Conservation (phyloP, 2,113 vertebrate genomes). For the Centrocercus urophasianus region DNA sequence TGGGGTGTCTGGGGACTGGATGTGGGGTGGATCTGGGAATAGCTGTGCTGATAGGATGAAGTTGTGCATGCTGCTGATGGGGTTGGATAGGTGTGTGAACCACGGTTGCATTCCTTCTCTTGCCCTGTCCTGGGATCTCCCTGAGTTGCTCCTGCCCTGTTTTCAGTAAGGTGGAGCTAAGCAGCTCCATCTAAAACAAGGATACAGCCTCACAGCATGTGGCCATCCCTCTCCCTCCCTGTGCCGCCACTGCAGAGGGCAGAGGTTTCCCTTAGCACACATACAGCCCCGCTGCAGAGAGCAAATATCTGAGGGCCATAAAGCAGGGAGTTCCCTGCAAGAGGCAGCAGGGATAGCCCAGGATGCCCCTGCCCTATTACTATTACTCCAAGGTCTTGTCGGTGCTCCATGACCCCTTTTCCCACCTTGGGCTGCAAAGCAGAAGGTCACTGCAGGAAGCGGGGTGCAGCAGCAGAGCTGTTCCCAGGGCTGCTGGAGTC, state of each 20-base stretch:
- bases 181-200: neutral
- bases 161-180: neutral
- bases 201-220: neutral
- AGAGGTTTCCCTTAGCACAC: neutral
- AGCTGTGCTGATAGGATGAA: neutral
- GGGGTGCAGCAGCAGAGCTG: no score
- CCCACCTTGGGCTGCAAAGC: no score
- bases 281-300: neutral
- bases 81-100: neutral
- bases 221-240: neutral
- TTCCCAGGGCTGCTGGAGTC: no score
- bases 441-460: no score
- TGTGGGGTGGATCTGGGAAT: neutral
- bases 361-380: neutral
- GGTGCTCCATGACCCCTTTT: no score
- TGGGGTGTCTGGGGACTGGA: neutral
- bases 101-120: fast-evolving
- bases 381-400: no score
- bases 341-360: neutral
- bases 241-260: fast-evolving
- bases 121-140: neutral
- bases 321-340: neutral
- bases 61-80: neutral
- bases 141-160: neutral
- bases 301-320: neutral